phyloP scores from a whole-genome alignment of 2,888 invertebrate species.

The Camponotus fellah region DNA sequence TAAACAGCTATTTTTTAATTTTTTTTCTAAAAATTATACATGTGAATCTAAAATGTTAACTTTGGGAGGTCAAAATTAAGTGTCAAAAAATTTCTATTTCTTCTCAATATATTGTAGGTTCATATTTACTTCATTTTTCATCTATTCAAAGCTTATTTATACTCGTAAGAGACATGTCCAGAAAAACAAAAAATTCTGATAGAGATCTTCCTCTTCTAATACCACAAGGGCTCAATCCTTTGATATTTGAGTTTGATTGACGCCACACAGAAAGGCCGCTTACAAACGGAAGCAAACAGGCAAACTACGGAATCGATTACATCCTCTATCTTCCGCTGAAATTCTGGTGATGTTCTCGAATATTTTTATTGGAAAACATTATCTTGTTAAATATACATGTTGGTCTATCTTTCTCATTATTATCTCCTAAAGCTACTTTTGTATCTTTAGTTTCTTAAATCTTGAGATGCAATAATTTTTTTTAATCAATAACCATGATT shows the following conservation, averaged over 20 bases:
- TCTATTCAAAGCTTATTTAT: constrained; percentile 11
- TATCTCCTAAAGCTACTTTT: neutral
- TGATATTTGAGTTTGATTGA: constrained; percentile 63
- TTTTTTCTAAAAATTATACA: neutral
- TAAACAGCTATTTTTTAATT: neutral
- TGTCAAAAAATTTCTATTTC: constrained; percentile 10
- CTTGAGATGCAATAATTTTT: neutral
- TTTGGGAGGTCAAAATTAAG: neutral
- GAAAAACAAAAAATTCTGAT: constrained; percentile 41
- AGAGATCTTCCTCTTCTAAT: constrained; percentile 43
- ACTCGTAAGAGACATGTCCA: neutral
- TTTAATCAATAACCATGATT: neutral
- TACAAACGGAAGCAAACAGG: constrained; percentile 52
- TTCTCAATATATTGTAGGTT: neutral
- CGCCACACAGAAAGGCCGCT: constrained; percentile 51
- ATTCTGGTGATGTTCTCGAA: neutral
- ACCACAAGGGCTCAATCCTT: constrained; percentile 42
- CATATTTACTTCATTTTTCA: constrained; percentile 11
- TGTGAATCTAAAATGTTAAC: neutral
- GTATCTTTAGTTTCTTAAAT: neutral
- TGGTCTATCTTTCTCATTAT: neutral
- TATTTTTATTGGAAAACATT: neutral
- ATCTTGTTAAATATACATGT: neutral
- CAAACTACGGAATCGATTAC: constrained; percentile 40
- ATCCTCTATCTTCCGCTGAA: constrained; percentile 10